Conservation (phyloP, 2,113 vertebrate species). For the Parotia lawesii region DNA sequence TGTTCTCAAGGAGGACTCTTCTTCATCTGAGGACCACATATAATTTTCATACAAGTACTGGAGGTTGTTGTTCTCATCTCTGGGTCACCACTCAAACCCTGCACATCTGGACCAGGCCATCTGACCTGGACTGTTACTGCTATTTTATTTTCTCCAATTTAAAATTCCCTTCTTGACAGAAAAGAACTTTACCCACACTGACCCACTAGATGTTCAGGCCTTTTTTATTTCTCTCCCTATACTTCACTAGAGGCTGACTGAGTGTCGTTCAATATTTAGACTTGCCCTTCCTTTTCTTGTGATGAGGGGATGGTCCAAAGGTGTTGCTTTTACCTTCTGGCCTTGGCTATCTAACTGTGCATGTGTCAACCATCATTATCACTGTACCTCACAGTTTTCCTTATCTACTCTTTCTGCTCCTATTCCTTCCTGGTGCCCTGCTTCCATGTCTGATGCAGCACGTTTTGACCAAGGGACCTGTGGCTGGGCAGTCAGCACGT, state of each 20-base stretch:
- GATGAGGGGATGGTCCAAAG: neutral
- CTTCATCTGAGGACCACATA: neutral
- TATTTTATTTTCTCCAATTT: neutral
- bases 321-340: neutral
- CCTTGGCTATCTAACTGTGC: neutral
- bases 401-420: neutral
- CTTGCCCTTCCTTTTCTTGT: neutral
- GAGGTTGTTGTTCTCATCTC: neutral
- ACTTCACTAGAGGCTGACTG: neutral
- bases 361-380: neutral
- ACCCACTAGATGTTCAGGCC: neutral
- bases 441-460: neutral
- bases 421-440: neutral
- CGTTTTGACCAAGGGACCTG: neutral
- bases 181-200: neutral
- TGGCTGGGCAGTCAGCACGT: neutral
- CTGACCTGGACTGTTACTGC: neutral
- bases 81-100: neutral
- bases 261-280: neutral
- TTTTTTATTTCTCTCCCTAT: neutral
- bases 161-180: neutral
- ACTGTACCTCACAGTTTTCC: neutral
- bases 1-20: neutral
- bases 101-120: neutral
- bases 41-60: neutral